These are phyloP conservation scores for Oscheius onirici DNA, from an alignment of 2,888 invertebrate genomes.

Conservation along the genomic window DNA sequence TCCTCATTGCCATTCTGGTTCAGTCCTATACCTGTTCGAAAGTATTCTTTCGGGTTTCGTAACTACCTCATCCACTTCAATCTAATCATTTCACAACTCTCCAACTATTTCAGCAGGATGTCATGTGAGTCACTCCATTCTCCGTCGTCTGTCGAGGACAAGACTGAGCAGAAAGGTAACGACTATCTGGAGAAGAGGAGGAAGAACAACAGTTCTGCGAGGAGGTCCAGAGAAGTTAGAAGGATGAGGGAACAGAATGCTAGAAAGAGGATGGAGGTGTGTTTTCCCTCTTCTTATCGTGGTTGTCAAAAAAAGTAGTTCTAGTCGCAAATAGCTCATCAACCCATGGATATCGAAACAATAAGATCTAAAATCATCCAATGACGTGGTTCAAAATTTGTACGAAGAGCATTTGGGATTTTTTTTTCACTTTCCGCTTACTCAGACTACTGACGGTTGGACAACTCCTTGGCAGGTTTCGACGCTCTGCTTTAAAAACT, in stretches of 20 bases:
- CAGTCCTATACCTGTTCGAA: no score
- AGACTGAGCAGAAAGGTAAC: neutral
- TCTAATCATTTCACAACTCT: neutral
- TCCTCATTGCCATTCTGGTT: no score
- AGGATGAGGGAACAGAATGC: constrained; percentile 9
- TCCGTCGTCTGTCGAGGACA: neutral
- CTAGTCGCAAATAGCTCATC: no score
- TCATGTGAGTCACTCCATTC: constrained; percentile 1
- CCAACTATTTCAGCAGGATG: neutral
- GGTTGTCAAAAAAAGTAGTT: no score
- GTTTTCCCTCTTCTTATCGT: neutral
- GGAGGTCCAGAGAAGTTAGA: constrained; percentile 30
- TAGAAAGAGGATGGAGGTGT: constrained; percentile 30
- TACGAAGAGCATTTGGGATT: no score
- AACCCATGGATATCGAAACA: no score
- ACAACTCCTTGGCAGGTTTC: no score
- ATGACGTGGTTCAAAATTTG: no score
- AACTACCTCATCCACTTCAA: neutral
- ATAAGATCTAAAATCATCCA: no score
- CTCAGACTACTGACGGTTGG: no score
- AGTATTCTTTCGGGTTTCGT: neutral
- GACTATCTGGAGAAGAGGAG: constrained; percentile 28
- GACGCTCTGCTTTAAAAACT: no score
- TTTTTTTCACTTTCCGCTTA: no score
- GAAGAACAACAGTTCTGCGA: constrained; percentile 28